A percentile compares a stretch with the other conserved stretches of the same genome.
phyloP scores from a whole-genome alignment of 2,888 invertebrate species.

The Cylindroiulus punctatus region DNA sequence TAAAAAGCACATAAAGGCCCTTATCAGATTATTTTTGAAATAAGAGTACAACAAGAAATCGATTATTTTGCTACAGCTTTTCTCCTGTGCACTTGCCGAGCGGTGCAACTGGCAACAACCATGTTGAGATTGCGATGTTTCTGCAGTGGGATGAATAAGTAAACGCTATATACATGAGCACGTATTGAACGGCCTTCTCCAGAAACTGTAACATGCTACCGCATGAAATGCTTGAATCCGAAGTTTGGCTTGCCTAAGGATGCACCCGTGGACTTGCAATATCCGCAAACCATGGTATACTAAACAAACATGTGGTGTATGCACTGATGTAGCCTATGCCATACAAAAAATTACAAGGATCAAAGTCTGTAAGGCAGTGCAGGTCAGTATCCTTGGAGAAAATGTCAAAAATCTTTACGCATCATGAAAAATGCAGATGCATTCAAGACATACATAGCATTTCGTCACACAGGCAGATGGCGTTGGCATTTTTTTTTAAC shows the following conservation, averaged over 20 bases:
- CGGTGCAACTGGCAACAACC: background rate
- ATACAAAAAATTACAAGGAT: background rate
- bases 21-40: conserved; percentile 1
- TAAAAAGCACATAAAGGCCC: background rate
- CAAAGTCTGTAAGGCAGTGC: too few species aligned
- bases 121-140: background rate
- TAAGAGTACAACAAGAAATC: background rate
- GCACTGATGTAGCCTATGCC: too few species aligned
- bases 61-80: conserved; percentile 5
- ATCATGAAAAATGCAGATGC: background rate
- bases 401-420: background rate
- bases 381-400: background rate
- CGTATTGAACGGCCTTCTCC: background rate
- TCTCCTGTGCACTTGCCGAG: background rate
- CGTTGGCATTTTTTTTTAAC: background rate
- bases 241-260: background rate
- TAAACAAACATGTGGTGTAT: too few species aligned
- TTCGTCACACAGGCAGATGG: background rate
- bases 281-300: too few species aligned
- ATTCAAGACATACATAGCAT: background rate
- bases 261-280: too few species aligned
- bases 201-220: background rate
- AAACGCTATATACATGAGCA: background rate
- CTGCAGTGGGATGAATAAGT: background rate
- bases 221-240: background rate